Base-by-base conservation (phyloP, 1,140 invertebrate species). In the Mycetomoellerius zeteki region DNA sequence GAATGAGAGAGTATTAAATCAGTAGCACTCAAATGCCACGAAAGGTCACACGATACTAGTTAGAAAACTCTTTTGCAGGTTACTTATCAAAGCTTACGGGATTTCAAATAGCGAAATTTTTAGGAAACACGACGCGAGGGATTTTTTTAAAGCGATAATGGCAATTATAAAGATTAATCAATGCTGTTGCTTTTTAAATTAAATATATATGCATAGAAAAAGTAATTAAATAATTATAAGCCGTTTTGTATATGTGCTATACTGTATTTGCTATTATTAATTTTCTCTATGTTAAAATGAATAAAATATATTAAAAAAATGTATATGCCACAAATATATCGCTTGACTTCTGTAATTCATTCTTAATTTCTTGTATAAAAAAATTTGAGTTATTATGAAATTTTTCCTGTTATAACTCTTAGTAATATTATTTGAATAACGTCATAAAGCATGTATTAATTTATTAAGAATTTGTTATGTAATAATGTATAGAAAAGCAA, bases 41-140 rank as follows among this genome's bases (percentile, higher is more conserved):
- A 94, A 94, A 94, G 93, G 94, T 94, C 94, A 94, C 94, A 94
- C 87, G 92, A 93, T 87, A 93, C 90, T 80, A 93, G 90, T 93
- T 77, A 92, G 86, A 92, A 81, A 91, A 90, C 84, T 75, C 76
- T 82, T 72, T 62, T 54, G 27, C 80, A 86, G 54, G 64, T 81
- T 86, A 87, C 50, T 85, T 84, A 71, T 52, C 67, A 89, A 88
- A 87, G 65, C 47, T 90, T 84, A 80, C 67, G 62, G 69, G 69
- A 90, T 76, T 90, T 91, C 72, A 58, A 86, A 86, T 58, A 78
- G 58, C 72, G 80, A 87, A 89, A 87, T 76, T 88, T 86, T 76
- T 87, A 87, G 90, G 89, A 90, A 91, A 92, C 91, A 86, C 91
- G 88, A 94, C 90, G 88, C 75, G 71, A 56, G 75, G 86, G 90